phyloP scores from a whole-genome alignment of 2,888 invertebrate genomes.

The Plagodis dolabraria region DNA sequence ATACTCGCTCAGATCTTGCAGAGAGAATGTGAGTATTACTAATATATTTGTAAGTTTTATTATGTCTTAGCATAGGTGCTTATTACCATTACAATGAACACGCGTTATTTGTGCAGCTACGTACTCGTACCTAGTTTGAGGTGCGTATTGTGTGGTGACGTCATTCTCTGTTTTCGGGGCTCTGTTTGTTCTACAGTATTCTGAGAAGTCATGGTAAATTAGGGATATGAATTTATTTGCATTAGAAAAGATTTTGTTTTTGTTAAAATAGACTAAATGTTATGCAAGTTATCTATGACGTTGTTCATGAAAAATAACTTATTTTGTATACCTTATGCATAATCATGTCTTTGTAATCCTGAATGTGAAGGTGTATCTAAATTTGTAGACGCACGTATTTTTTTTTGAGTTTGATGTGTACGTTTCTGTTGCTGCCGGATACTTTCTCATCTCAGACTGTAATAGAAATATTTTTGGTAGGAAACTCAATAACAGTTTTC shows the following conservation, averaged over 20 bases:
- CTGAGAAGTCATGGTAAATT: constrained; percentile 2
- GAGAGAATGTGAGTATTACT: constrained; percentile 48
- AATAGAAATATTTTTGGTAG: no score
- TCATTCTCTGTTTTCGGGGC: constrained; percentile 9
- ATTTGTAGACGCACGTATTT: no score
- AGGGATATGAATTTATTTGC: not conserved
- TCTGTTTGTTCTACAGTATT: constrained; percentile 2
- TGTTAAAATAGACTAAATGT: no score
- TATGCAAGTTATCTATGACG: no score
- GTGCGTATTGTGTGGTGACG: constrained; percentile 11
- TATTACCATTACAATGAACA: constrained; percentile 31
- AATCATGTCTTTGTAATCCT: no score
- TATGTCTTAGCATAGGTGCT: constrained; percentile 2
- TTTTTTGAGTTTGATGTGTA: no score
- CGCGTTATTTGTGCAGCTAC: constrained; percentile 20
- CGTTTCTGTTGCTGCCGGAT: no score
- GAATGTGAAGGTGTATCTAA: no score
- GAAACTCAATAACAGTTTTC: no score
- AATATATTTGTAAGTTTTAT: constrained; percentile 17
- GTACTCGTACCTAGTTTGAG: constrained; percentile 11
- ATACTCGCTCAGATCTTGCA: constrained; percentile 42
- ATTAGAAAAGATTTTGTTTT: not conserved
- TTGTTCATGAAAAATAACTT: no score
- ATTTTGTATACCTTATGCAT: no score
- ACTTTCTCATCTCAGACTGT: no score